Base-by-base conservation (phyloP, 1,140 invertebrate genomes). In the Theocolax elegans region DNA sequence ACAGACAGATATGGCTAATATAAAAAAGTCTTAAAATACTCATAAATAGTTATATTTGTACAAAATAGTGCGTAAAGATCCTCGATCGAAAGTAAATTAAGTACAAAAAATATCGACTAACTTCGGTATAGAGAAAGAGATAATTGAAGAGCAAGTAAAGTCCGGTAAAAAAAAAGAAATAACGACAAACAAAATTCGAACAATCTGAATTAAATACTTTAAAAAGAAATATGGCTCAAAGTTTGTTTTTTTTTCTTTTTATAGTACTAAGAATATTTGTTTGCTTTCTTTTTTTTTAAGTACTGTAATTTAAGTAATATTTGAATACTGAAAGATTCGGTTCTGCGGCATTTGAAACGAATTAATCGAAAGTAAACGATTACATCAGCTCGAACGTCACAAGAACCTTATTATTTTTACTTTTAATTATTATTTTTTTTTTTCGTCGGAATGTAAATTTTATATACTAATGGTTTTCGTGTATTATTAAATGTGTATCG, bases 1-100 rank as follows among this genome's bases (percentile, higher is more conserved):
- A 71, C 35, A 71, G 40, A 65, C 64, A 56, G 19, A 38, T 64
- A 58, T 64, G 51, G 51, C 68, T 71, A 71, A 64, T 56, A 12
- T 71, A 64, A 69, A 54, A 63, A 71, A 71, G 51, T 71, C 60
- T 62, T 70, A 54, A n/a, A 70, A 63, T 63, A 69, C 23, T 54
- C 59, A 63, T 63, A 63, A 69, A 69, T 35, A 13, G n/a, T 54
- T 63, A 54, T 1, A 12, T 63, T 35, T 63, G 67, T 69, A 69
- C 51, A 69, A 59, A 63, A 64, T 13, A 46, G 49, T 40, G 31
- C 35, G 13, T 62, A 53, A 53, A 9, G 53, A 62, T 60, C 21
- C 53, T 60, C 10, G 62, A 68, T 53, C 21, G 49, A 67, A 48
- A 59, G 17, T 38, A 29, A 65, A 64, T 42, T 54, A 6, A 19